phyloP scores from a whole-genome alignment of 2,113 vertebrate genomes.

The Verasper variegatus region DNA sequence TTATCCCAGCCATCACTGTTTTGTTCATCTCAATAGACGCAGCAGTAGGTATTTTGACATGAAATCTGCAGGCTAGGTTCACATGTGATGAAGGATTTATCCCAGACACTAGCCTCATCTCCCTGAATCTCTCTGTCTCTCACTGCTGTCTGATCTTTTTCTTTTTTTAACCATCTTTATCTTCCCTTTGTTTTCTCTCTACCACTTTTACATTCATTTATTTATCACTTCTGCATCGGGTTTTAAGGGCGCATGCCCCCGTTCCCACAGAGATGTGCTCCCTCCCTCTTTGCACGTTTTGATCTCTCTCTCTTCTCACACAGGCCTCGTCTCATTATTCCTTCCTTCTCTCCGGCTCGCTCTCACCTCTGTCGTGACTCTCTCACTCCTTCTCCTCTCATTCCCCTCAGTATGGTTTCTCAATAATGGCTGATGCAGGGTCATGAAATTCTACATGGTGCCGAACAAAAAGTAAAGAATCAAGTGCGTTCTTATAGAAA shows the following conservation, averaged over 20 bases:
- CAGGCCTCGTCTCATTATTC: conserved; percentile 50
- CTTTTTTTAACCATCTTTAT: not conserved
- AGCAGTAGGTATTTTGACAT: not conserved
- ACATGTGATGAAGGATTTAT: conserved; percentile 56
- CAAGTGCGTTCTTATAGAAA: not conserved
- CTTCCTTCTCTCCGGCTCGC: conserved; percentile 23
- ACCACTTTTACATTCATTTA: conserved; percentile 42
- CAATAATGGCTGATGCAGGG: conserved; percentile 4
- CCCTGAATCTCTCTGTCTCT: not conserved
- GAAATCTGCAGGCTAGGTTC: conserved; percentile 42
- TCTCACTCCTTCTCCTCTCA: not conserved
- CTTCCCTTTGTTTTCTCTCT: conserved; percentile 22
- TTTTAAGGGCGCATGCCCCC: conserved; percentile 29
- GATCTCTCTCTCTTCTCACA: conserved; percentile 5
- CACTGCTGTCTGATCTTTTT: conserved; percentile 11
- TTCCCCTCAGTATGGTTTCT: conserved; percentile 17
- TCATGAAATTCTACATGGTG: not conserved
- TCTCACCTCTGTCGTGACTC: conserved; percentile 25
- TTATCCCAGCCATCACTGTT: not conserved
- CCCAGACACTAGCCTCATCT: conserved; percentile 45
- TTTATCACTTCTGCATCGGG: conserved; percentile 27
- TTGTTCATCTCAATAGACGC: not conserved
- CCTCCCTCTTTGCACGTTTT: conserved; percentile 33
- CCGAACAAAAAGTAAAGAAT: conserved; percentile 5
- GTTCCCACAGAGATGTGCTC: conserved; percentile 18